Evolutionary conservation across 2,888 invertebrate genomes (phyloP).

Genomic region (Prionchulus punctatus): DNA sequence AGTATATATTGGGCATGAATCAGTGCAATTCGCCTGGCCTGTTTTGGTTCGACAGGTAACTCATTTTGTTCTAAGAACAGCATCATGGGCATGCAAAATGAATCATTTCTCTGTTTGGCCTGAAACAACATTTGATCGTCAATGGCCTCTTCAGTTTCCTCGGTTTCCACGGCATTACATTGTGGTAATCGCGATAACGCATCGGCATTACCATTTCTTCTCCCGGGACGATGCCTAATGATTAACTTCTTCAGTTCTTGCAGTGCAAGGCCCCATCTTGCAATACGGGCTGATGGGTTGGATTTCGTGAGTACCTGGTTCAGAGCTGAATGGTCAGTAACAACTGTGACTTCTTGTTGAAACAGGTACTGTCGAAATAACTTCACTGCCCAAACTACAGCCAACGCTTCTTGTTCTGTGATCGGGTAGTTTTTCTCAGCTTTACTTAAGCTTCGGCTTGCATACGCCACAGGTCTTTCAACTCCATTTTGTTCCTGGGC

Average conservation of each 20-base stretch:
- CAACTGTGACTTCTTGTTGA: conserved; percentile 23
- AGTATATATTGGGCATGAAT: not conserved
- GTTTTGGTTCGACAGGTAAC: not conserved
- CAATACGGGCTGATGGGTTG: conserved; percentile 34
- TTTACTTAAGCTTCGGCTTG: conserved; percentile 13
- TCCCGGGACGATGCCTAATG: not conserved
- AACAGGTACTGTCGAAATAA: conserved; percentile 36
- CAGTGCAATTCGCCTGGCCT: not conserved
- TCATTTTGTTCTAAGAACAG: not conserved
- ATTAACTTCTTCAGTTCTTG: conserved; percentile 29
- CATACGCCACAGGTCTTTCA: conserved; percentile 16
- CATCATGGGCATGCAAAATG: not conserved
- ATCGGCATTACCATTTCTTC: conserved; percentile 31
- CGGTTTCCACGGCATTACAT: not conserved
- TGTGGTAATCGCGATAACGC: conserved; percentile 24
- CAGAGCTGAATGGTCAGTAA: conserved; percentile 37
- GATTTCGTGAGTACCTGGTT: conserved; percentile 36
- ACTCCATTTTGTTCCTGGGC: conserved; percentile 14
- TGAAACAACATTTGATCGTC: not conserved
- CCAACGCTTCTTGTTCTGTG: conserved; percentile 32
- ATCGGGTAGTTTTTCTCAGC: conserved; percentile 33
- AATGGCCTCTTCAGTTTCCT: not conserved
- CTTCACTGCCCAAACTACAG: conserved; percentile 27
- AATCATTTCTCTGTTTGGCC: not conserved
- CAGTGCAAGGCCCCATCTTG: conserved; percentile 35